Conservation (phyloP, 2,797 vertebrate genomes). For the Euphonia xanthogaster region DNA sequence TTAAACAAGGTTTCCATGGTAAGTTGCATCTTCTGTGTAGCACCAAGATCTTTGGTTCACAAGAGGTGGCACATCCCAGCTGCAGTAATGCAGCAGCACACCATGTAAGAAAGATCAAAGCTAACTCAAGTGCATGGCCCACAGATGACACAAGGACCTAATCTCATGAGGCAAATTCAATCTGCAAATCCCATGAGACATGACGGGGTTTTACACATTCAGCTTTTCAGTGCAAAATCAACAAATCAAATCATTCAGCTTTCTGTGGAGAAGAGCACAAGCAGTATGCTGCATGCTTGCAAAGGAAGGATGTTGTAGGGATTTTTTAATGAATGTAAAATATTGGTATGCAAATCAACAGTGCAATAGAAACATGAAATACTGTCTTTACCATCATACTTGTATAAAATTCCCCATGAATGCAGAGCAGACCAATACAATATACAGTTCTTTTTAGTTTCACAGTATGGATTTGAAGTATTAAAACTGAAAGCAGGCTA, state of each 20-base stretch:
- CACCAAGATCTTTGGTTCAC: neutral
- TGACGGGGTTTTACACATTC: neutral
- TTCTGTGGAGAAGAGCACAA: neutral
- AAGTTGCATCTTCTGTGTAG: neutral
- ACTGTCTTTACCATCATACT: neutral
- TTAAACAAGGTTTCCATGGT: neutral
- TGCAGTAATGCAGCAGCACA: neutral
- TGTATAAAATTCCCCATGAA: neutral
- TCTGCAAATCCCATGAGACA: neutral
- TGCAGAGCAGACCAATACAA: neutral
- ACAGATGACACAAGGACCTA: neutral
- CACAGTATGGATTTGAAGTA: slow-evolving; percentile 17
- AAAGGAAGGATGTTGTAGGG: neutral
- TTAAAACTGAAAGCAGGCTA: slow-evolving; percentile 52
- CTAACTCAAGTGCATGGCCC: neutral
- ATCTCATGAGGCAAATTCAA: neutral
- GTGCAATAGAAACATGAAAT: neutral
- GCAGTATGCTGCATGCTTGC: neutral
- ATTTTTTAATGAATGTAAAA: neutral
- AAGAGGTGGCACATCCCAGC: neutral
- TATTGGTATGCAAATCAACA: neutral
- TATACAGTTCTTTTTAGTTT: neutral
- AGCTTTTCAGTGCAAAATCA: neutral
- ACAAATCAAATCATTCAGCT: neutral
- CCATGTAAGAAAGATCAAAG: neutral